A percentile compares a stretch with the other conserved stretches of the same genome.
These are phyloP conservation scores for Choloepus didactylus DNA, from an alignment of 2,797 vertebrate species.

Conservation along the genomic window DNA sequence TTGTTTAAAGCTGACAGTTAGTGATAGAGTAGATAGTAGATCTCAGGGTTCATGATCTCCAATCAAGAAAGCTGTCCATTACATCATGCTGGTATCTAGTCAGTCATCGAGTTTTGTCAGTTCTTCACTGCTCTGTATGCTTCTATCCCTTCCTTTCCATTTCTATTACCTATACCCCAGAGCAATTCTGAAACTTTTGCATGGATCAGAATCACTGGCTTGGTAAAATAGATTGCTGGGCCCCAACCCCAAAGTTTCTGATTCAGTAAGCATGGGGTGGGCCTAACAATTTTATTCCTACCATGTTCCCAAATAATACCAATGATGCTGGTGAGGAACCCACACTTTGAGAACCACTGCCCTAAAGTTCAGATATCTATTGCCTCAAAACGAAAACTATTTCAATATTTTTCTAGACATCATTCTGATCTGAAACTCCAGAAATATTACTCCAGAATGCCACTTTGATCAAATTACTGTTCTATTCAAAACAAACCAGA, in stretches of 20 bases:
- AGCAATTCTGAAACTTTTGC: slow-evolving; percentile 12
- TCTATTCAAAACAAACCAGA: slow-evolving; percentile 43
- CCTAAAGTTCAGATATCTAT: slow-evolving; percentile 8
- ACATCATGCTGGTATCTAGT: neutral
- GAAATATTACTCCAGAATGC: slow-evolving; percentile 11
- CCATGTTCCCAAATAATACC: neutral
- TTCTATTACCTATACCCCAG: neutral
- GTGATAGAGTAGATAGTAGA: neutral
- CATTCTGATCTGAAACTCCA: neutral
- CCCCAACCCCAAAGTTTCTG: neutral
- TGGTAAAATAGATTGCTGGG: neutral
- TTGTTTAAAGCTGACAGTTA: neutral
- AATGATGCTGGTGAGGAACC: neutral
- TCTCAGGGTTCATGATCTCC: neutral
- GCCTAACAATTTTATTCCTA: neutral
- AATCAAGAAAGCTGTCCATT: neutral
- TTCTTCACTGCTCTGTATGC: neutral
- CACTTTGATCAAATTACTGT: slow-evolving; percentile 47
- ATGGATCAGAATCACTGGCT: neutral
- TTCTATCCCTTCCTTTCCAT: slow-evolving; percentile 17
- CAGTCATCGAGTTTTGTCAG: neutral
- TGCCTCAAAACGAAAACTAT: slow-evolving; percentile 3
- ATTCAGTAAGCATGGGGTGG: neutral
- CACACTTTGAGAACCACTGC: slow-evolving; percentile 22
- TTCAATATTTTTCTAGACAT: slow-evolving; percentile 27